Percentiles rank a stretch among this genome's conserved stretches.
Conservation (phyloP, 2,888 invertebrate genomes). For the Dynastes grantii region DNA sequence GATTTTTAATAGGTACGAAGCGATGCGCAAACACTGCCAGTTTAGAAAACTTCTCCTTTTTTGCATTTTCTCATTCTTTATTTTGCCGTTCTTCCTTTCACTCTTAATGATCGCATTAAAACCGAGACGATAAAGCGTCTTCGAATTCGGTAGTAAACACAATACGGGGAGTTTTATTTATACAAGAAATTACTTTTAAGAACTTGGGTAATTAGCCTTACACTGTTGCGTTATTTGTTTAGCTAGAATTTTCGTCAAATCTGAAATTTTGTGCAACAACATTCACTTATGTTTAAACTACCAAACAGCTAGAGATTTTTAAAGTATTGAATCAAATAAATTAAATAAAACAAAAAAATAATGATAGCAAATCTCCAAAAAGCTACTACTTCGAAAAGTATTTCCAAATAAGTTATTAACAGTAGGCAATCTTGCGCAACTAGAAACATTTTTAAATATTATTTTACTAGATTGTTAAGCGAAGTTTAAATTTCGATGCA, state of each 20-base stretch:
- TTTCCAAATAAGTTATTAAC: too few relatives aligned
- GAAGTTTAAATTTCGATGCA: too few relatives aligned
- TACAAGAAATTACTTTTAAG: slow-evolving; percentile 11
- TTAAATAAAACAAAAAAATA: too few relatives aligned
- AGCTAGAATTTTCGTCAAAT: not conserved
- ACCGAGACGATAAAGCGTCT: slow-evolving; percentile 34
- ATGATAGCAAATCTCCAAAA: too few relatives aligned
- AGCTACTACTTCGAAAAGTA: too few relatives aligned
- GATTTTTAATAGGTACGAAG: slow-evolving; percentile 24
- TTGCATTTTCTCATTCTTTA: not conserved
- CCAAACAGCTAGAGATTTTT: too few relatives aligned
- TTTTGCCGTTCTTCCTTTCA: slow-evolving; percentile 14
- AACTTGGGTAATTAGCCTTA: slow-evolving; percentile 32
- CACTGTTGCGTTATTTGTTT: slow-evolving; percentile 27
- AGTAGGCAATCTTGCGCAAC: too few relatives aligned
- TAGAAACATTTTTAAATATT: too few relatives aligned
- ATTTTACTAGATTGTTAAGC: too few relatives aligned
- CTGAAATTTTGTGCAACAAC: not conserved
- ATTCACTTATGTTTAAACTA: too few relatives aligned
- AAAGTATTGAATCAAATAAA: too few relatives aligned
- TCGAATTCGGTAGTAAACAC: slow-evolving; percentile 37
- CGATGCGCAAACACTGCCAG: slow-evolving; percentile 17
- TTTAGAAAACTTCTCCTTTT: slow-evolving; percentile 12
- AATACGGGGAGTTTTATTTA: slow-evolving; percentile 22
- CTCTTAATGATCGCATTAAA: slow-evolving; percentile 37